phyloP scores from a whole-genome alignment of 2,113 vertebrate species.

The Antigone vipio region DNA sequence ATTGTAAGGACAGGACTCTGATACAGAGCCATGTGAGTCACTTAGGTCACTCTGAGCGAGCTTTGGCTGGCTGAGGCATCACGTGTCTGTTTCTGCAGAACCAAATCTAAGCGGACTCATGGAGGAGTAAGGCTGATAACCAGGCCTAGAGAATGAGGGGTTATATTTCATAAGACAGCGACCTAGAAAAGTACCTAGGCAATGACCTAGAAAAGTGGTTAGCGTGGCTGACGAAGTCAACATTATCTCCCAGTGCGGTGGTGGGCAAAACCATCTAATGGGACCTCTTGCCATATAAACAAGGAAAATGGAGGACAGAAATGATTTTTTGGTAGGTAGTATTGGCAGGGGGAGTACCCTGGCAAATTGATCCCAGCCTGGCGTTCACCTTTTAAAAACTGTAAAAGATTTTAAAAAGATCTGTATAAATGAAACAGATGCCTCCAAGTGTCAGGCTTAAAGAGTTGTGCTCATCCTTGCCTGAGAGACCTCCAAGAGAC shows the following conservation, averaged over 20 bases:
- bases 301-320: background rate
- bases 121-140: background rate
- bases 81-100: background rate
- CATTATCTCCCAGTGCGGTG: background rate
- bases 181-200: background rate
- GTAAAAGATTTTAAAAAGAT: background rate
- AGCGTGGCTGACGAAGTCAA: background rate
- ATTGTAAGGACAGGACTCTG: slow-evolving; percentile 19
- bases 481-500: background rate
- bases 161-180: background rate
- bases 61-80: background rate
- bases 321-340: background rate
- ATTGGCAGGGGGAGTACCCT: background rate
- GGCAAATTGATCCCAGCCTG: background rate
- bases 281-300: background rate
- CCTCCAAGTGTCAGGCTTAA: background rate
- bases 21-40: slow-evolving; percentile 20
- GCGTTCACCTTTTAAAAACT: background rate
- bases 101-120: background rate
- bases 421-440: background rate
- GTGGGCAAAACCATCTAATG: background rate
- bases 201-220: slow-evolving; percentile 10
- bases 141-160: background rate
- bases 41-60: background rate
- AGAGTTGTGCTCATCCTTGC: background rate